A percentile compares a stretch with the other conserved stretches of the same genome.
phyloP scores from a whole-genome alignment of 2,797 vertebrate species.

The Malurus leucopterus region DNA sequence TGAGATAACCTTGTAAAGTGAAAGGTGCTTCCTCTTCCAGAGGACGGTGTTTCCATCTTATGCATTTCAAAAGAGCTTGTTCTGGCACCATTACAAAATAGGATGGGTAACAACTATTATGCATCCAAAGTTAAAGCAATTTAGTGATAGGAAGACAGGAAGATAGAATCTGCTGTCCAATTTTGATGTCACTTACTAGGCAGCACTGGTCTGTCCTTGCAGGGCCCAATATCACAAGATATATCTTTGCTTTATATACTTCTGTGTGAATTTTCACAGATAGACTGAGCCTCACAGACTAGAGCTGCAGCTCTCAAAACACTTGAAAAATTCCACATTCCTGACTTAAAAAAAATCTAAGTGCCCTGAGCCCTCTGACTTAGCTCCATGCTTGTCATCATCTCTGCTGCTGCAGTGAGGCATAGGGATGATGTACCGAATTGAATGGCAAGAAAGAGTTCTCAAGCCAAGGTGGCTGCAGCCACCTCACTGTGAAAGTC shows the following conservation, averaged over 20 bases:
- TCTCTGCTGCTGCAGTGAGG: neutral
- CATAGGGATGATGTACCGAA: neutral
- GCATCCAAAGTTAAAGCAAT: neutral
- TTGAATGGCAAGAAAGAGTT: neutral
- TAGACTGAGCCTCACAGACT: neutral
- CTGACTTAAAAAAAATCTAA: neutral
- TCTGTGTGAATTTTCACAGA: neutral
- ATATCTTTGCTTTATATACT: neutral
- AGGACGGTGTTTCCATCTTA: slow-evolving; percentile 16
- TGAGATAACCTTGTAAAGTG: slow-evolving; percentile 16
- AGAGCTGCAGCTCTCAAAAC: neutral
- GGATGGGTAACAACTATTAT: neutral
- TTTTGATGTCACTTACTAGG: neutral
- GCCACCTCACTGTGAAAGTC: neutral
- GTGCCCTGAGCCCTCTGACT: neutral
- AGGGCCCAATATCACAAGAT: neutral
- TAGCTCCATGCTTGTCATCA: neutral
- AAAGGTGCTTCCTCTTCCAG: slow-evolving; percentile 30
- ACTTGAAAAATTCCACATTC: neutral
- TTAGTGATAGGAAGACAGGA: neutral
- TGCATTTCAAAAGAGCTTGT: slow-evolving; percentile 27
- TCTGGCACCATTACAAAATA: slow-evolving; percentile 5
- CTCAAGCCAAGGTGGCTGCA: neutral
- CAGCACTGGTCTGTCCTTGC: neutral
- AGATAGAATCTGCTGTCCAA: neutral